Evolutionary conservation across 2,113 vertebrate genomes (phyloP), one percentile per base, ranked within the genome.

Genomic region (Sterrhoptilus dennistouni): DNA sequence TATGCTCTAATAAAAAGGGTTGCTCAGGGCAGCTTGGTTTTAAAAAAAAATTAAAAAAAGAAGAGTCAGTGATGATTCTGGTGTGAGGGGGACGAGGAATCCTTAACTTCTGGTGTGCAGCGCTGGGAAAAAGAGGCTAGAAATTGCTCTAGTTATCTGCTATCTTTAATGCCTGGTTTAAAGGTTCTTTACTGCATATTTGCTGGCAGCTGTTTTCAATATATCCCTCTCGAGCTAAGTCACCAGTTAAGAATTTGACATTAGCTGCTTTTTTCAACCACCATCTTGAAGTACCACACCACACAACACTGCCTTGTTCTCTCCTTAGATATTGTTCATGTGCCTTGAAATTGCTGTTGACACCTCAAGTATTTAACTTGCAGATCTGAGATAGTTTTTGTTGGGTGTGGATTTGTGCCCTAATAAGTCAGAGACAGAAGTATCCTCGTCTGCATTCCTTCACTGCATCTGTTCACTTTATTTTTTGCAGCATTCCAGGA

Each of bases 191-290:
- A 86, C 80, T 97, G 92, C 91, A 92, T 95, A 91, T 96, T 96
- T 94, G 88, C 94, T 96, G 94, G 96, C 95, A 97, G 95, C 95
- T 97, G 94, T 90, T 96, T 97, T 94, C 92, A 96, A 92, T 97
- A 95, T 95, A 93, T 88, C 81, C 93, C 86, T 96, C 87, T 93
- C 0, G 1, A 95, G 87, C 90, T 96, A 89, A 94, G 88, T 89
- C 89, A 96, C 97, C 96, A 97, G 95, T 96, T 97, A 97, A 95
- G 95, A 97, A 95, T 97, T 91, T 86, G 90, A 97, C 91, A 96
- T 91, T 87, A 77, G 85, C 89, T 93, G 72, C 52, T 96, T 93
- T 95, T 92, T 95, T 87, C 77, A 95, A 24, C 95, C 96, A 95
- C 91, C 95, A 95, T 97, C 94, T 97, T 95, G 92, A 90, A 83